Conservation (phyloP, 2,113 vertebrate genomes). For the Chionodraco myersi region DNA sequence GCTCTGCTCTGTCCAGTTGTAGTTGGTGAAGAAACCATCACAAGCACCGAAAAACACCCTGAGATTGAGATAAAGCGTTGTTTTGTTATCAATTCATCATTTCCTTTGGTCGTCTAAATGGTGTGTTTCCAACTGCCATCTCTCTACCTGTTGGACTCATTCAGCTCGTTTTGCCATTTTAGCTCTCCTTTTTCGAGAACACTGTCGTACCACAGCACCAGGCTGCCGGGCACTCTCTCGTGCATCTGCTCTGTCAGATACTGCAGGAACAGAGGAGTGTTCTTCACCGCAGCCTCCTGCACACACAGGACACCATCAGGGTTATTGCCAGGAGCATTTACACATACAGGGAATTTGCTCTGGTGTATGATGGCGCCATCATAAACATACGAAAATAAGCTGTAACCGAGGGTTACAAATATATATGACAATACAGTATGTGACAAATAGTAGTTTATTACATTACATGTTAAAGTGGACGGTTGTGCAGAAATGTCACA, state of each 20-base stretch:
- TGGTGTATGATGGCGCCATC: too few species aligned
- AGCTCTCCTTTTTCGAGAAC: slow-evolving; percentile 85
- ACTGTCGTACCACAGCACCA: slow-evolving; percentile 96
- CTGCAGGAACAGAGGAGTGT: slow-evolving; percentile 84
- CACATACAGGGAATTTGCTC: too few species aligned
- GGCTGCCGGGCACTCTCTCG: slow-evolving; percentile 79
- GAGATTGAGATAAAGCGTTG: background rate
- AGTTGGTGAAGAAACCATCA: slow-evolving; percentile 96
- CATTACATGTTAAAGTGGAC: too few species aligned
- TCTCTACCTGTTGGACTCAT: slow-evolving; percentile 86
- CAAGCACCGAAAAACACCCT: slow-evolving; percentile 93
- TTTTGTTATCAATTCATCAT: background rate
- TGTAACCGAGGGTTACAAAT: too few species aligned
- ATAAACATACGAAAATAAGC: too few species aligned
- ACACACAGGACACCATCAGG: background rate
- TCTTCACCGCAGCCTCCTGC: slow-evolving; percentile 81
- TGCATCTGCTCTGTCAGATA: slow-evolving; percentile 88
- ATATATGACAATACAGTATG: too few species aligned
- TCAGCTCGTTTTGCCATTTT: slow-evolving; percentile 94
- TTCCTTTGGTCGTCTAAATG: too few species aligned
- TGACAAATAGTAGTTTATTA: too few species aligned
- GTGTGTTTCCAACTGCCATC: background rate
- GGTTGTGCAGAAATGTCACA: too few species aligned
- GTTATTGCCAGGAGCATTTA: too few species aligned
- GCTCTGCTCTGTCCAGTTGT: slow-evolving; percentile 92